Evolutionary conservation across 1,140 invertebrate species (phyloP).

Genomic region (Caenorhabditis remanei): DNA sequence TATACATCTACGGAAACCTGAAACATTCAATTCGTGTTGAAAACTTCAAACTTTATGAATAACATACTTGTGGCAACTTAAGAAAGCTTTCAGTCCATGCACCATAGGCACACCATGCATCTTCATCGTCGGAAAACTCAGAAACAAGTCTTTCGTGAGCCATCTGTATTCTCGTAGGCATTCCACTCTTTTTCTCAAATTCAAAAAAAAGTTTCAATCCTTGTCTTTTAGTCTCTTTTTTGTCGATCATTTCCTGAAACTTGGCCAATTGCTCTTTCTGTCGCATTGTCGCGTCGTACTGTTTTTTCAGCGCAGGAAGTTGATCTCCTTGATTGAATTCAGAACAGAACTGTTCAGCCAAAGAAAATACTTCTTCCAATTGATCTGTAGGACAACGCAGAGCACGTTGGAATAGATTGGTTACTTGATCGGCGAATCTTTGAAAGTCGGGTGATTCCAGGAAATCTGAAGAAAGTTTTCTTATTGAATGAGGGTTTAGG

Average conservation of each 20-base stretch:
- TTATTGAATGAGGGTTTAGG: background rate
- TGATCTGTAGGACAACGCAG: conserved; percentile 25
- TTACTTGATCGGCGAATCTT: background rate
- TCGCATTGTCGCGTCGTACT: background rate
- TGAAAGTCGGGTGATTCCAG: background rate
- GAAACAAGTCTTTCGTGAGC: conserved; percentile 53
- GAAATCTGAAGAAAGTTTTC: conserved; percentile 4
- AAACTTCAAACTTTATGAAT: background rate
- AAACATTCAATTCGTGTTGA: background rate
- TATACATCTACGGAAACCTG: conserved; percentile 58
- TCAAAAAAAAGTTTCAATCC: conserved; percentile 38
- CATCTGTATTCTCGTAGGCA: conserved; percentile 34
- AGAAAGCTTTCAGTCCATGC: conserved; percentile 54
- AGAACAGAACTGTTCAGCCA: conserved; percentile 5
- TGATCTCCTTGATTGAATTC: background rate
- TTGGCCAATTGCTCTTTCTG: conserved; percentile 2
- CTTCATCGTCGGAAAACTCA: conserved; percentile 18
- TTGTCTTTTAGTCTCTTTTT: background rate
- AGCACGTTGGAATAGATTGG: background rate
- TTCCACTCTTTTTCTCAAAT: background rate
- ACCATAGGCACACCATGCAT: conserved; percentile 50
- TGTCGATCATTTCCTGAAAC: background rate
- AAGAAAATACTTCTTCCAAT: conserved; percentile 1
- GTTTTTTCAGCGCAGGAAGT: background rate
- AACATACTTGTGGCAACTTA: conserved; percentile 62